These are phyloP conservation scores for Aphelenchoides bicaudatus DNA, from an alignment of 2,888 invertebrate species.

Conservation along the genomic window DNA sequence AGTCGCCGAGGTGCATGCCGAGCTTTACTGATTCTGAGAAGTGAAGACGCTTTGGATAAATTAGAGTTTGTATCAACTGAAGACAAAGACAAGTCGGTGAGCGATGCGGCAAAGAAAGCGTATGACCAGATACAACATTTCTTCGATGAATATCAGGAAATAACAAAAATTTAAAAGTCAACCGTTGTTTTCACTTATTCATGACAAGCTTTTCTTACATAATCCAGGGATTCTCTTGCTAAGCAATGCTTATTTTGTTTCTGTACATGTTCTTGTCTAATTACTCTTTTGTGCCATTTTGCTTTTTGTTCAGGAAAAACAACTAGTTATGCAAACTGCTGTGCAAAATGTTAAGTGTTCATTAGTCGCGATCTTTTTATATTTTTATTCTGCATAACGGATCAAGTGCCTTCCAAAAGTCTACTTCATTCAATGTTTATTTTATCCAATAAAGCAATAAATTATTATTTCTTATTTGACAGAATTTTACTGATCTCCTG, in stretches of 20 bases:
- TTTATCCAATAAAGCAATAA: conserved; percentile 6
- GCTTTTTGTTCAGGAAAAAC: too few species aligned
- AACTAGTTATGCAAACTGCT: too few species aligned
- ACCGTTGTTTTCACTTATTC: background rate
- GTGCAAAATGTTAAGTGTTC: too few species aligned
- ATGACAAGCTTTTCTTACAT: background rate
- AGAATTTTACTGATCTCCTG: conserved; percentile 7
- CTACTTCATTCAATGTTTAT: background rate
- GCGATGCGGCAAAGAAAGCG: conserved; percentile 20
- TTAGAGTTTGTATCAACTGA: conserved; percentile 29
- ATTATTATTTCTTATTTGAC: too few species aligned
- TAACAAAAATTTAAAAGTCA: conserved; percentile 25
- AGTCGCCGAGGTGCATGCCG: conserved; percentile 52
- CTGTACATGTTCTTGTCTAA: too few species aligned
- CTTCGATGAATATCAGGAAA: conserved; percentile 19
- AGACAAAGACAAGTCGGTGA: conserved; percentile 22
- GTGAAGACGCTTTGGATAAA: conserved; percentile 25
- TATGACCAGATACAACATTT: conserved; percentile 17
- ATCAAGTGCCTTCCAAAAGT: too few species aligned
- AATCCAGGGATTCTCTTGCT: too few species aligned
- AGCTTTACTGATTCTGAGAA: conserved; percentile 47
- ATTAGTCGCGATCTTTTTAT: too few species aligned
- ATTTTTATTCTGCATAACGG: too few species aligned
- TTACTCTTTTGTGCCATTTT: too few species aligned
- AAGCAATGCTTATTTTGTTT: too few species aligned